Conservation (phyloP, 2,797 vertebrate species). For the Austrolebias charrua region DNA sequence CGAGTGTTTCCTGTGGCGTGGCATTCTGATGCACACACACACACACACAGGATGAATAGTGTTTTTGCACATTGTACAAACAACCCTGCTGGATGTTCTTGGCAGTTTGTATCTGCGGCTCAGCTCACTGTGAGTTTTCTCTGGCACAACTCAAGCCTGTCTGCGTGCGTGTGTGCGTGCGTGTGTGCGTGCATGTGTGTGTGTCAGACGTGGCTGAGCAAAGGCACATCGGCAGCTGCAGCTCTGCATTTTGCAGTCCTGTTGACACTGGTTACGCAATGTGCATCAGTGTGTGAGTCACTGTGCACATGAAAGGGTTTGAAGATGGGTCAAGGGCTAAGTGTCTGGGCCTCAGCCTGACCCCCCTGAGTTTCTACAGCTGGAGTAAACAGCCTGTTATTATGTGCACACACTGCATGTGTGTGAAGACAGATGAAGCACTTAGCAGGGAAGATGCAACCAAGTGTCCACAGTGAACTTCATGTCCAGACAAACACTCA, state of each 20-base stretch:
- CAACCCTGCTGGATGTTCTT: conserved; percentile 56
- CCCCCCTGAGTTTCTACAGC: conserved; percentile 25
- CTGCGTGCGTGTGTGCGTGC: conserved; percentile 17
- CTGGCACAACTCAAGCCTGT: conserved; percentile 28
- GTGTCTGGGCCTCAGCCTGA: conserved; percentile 40
- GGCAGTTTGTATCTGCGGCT: conserved; percentile 42
- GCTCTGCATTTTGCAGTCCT: conserved; percentile 24
- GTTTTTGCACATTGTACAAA: conserved; percentile 49
- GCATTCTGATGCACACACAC: conserved; percentile 7
- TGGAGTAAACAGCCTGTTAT: conserved; percentile 26
- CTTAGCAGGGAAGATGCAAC: background rate
- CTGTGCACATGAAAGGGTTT: conserved; percentile 24
- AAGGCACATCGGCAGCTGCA: conserved; percentile 39
- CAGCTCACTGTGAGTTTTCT: conserved; percentile 50
- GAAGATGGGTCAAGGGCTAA: conserved; percentile 39
- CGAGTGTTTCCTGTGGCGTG: background rate
- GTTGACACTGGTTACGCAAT: conserved; percentile 43
- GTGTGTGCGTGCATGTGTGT: conserved; percentile 3
- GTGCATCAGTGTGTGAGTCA: conserved; percentile 26
- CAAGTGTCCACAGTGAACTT: conserved; percentile 3
- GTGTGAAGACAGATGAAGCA: conserved; percentile 1
- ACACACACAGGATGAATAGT: conserved; percentile 24
- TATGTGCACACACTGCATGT: conserved; percentile 5
- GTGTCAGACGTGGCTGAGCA: conserved; percentile 24
- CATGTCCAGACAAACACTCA: conserved; percentile 31